Percentiles rank a stretch among this genome's conserved stretches.
Evolutionary conservation across 2,888 invertebrate genomes (phyloP).

Genomic region (Pollenia labialis): DNA sequence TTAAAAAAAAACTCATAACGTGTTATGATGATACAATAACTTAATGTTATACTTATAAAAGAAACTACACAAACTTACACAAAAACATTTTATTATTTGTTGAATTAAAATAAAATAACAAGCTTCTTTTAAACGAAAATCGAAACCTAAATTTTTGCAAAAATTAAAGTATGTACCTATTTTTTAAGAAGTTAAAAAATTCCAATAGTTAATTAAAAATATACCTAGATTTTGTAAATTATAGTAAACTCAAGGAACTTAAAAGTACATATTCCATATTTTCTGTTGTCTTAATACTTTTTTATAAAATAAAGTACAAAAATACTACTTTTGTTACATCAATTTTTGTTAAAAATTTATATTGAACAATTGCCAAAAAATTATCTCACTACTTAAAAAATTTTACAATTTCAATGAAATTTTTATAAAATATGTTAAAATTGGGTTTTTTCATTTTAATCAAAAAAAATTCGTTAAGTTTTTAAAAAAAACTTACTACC

Average conservation of each 20-base stretch:
- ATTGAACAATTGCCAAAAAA: conserved; percentile 68
- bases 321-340: background rate
- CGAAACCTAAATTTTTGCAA: conserved; percentile 49
- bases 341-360: conserved; percentile 33
- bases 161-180: conserved; percentile 75
- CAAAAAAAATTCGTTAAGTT: conserved; percentile 20
- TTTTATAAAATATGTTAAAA: conserved; percentile 52
- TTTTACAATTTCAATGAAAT: conserved; percentile 38
- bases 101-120: conserved; percentile 76
- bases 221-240: too few species aligned
- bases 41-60: conserved; percentile 57
- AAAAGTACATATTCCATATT: background rate
- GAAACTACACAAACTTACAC: conserved; percentile 67
- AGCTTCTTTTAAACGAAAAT: conserved; percentile 39
- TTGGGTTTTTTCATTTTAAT: conserved; percentile 18
- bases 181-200: conserved; percentile 68
- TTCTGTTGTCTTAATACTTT: background rate
- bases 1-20: conserved; percentile 66
- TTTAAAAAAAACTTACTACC: conserved; percentile 13
- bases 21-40: conserved; percentile 66
- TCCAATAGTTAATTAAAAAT: too few species aligned
- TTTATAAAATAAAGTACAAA: background rate
- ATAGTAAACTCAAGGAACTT: background rate
- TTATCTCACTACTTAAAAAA: conserved; percentile 61
- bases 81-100: conserved; percentile 75